These are phyloP conservation scores for Montipora foliosa DNA, from an alignment of 64 coral and sea anemone species.

Conservation along the genomic window DNA sequence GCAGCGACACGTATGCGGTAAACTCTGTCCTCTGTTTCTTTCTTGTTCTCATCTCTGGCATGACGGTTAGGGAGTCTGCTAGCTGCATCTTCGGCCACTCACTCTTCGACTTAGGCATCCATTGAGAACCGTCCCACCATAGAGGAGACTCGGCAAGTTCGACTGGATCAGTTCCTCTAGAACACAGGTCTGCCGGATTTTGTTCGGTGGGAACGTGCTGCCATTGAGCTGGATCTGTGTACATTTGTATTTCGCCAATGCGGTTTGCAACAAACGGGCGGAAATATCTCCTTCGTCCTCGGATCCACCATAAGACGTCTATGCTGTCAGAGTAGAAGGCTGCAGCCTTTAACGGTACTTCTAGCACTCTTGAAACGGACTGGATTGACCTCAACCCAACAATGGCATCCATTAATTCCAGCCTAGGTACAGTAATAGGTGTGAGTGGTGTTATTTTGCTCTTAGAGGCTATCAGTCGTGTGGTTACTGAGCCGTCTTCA, in stretches of 20 bases:
- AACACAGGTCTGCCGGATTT: constrained; percentile 57
- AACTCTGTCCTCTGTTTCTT: constrained; percentile 16
- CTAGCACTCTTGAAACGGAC: neutral
- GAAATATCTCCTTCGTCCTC: constrained; percentile 52
- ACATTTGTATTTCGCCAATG: constrained; percentile 63
- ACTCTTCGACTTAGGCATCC: constrained; percentile 28
- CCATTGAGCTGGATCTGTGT: constrained; percentile 63
- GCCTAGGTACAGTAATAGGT: neutral
- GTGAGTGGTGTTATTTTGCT: constrained; percentile 38
- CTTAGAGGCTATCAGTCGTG: constrained; percentile 36
- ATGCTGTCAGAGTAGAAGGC: constrained; percentile 58
- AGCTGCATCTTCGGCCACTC: constrained; percentile 45
- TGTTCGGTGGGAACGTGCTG: constrained; percentile 54
- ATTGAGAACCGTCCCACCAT: constrained; percentile 61
- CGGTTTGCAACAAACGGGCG: constrained; percentile 68
- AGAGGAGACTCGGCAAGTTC: constrained; percentile 17
- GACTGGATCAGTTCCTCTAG: constrained; percentile 29
- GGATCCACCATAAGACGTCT: constrained; percentile 72
- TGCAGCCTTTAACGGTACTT: neutral
- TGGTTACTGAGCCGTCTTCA: neutral
- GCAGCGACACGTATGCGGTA: neutral
- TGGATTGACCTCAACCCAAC: neutral
- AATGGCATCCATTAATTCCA: neutral
- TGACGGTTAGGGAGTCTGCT: neutral
- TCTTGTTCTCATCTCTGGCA: constrained; percentile 50